Evolutionary conservation across 2,797 vertebrate species (phyloP).

Genomic region (Acrocephalus scirpaceus): DNA sequence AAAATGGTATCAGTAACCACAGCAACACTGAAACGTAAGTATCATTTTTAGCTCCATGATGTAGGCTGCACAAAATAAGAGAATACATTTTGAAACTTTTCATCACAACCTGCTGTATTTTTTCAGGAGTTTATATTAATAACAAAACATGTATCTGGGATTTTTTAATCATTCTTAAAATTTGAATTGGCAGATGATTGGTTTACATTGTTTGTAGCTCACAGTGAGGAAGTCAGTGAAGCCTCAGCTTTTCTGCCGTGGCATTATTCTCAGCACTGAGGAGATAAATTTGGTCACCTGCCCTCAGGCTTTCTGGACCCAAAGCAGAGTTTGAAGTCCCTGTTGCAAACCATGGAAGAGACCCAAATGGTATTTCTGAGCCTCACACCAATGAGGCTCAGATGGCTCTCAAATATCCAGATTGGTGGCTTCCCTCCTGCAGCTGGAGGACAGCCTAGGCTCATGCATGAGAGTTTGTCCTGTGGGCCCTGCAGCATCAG

Average conservation of each 20-base stretch:
- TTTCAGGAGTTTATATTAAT: conserved; percentile 10
- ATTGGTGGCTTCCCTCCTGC: neutral
- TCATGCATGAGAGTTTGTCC: neutral
- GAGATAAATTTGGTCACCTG: neutral
- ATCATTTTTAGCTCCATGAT: conserved; percentile 45
- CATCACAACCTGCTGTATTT: neutral
- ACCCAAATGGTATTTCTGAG: neutral
- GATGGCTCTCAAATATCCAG: neutral
- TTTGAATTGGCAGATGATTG: neutral
- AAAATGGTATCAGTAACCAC: conserved; percentile 59
- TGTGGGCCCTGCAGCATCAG: neutral
- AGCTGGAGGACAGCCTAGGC: neutral
- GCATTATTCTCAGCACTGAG: neutral
- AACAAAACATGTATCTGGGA: neutral
- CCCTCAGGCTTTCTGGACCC: neutral
- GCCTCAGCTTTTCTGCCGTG: neutral
- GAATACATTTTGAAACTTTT: conserved; percentile 28
- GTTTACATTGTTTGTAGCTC: neutral
- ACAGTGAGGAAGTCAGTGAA: neutral
- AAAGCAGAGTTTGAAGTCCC: neutral
- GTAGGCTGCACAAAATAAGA: conserved; percentile 38
- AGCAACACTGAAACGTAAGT: conserved; percentile 49
- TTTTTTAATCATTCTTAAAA: neutral
- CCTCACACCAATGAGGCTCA: neutral
- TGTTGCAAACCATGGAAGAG: neutral